Percentiles rank a stretch among this genome's conserved stretches.
Conservation (phyloP, 2,888 invertebrate genomes). For the Biston stratarius region DNA sequence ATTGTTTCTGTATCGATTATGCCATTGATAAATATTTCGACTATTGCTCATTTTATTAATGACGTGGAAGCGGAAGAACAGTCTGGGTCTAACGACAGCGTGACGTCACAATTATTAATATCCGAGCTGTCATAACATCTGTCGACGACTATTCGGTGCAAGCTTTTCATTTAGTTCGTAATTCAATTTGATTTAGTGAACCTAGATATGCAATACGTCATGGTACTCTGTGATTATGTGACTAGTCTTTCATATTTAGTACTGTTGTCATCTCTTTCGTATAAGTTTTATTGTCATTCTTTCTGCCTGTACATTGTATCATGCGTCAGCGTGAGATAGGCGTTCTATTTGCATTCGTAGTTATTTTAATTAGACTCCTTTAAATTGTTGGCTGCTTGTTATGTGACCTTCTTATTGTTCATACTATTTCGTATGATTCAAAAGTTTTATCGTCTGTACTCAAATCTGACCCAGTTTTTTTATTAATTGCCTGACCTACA, state of each 20-base stretch:
- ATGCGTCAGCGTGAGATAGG: conserved; percentile 12
- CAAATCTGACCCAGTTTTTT: not conserved
- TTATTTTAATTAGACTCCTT: conserved; percentile 32
- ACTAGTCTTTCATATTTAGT: conserved; percentile 13
- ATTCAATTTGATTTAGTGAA: conserved; percentile 64
- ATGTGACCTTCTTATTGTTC: conserved; percentile 2
- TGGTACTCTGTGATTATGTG: conserved; percentile 10
- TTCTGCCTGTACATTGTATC: conserved; percentile 26
- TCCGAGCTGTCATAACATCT: conserved; percentile 83
- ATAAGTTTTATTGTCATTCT: conserved; percentile 28
- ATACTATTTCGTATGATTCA: not conserved
- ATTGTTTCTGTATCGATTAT: conserved; percentile 87
- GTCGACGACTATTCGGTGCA: conserved; percentile 64
- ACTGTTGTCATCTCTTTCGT: conserved; percentile 5
- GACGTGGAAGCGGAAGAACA: conserved; percentile 83
- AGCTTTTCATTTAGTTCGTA: conserved; percentile 69
- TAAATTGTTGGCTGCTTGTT: conserved; percentile 23
- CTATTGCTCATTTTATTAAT: conserved; percentile 86
- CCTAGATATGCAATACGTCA: conserved; percentile 18
- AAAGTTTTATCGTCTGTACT: not conserved
- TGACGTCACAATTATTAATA: conserved; percentile 85
- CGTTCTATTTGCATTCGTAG: conserved; percentile 33
- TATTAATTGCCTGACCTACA: not conserved
- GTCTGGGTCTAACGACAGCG: conserved; percentile 76
- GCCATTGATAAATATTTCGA: conserved; percentile 86